Evolutionary conservation across 2,797 vertebrate genomes (phyloP), one percentile per base, ranked within the genome.

Genomic region (Falco berigora): DNA sequence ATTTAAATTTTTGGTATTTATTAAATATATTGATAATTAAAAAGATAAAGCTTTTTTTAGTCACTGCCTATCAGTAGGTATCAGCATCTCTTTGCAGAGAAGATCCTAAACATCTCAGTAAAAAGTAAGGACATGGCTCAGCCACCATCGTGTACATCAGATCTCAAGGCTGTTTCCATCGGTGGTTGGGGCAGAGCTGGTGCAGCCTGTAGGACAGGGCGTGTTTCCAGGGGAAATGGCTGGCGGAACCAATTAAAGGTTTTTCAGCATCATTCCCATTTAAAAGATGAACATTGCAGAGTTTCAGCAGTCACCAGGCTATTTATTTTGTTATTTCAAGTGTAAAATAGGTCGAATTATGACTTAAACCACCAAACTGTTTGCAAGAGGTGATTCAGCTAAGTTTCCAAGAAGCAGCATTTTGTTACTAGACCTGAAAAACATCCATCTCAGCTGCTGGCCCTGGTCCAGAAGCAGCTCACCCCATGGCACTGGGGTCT

Each of bases 101-200:
- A 55, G 28, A 42, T 46, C 10, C 27, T 20, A 8, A 38, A 36
- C 5, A 8, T 23, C 55, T 73, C 86, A 38, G 22, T 46, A 13
- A 32, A 67, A 69, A 59, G 25, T 14, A 24, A 58, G 3, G 44
- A 12, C 16, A 20, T 2, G 20, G 75, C 46, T 92, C 68, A 52
- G 18, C 36, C 66, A 66, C 30, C 10, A 4, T 8, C 22, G 3
- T 1, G 12, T 25, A 18, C 10, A 3, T 32, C 52, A n/a, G 36
- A 32, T 28, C 30, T 67, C 40, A 71, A 75, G 79, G 61, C 53
- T 5, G 2, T 59, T 82, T 69, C n/a, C 88, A 55, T 50, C 72
- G 46, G 28, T 0, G 4, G 30, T 34, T 40, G 21, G 9, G 47
- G 58, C 61, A 64, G 64, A 27, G 19, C 50, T 63, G 0, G 0